Evolutionary conservation across 2,797 vertebrate species (phyloP), one percentile per base, ranked within the genome.

Genomic region (Brachyrhaphis roseni): DNA sequence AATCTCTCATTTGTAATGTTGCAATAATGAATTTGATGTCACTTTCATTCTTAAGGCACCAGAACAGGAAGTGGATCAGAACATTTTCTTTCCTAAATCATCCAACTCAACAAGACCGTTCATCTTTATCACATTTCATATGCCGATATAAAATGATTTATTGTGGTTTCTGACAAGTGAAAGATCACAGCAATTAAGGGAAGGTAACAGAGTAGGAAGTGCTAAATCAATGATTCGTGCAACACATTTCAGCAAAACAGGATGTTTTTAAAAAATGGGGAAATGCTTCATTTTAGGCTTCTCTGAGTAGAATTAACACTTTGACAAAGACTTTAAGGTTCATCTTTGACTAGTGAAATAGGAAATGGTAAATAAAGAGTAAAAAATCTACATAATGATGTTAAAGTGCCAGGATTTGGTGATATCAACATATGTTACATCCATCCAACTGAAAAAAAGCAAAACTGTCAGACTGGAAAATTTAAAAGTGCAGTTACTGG

Each of bases 121-220:
- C 73, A 45, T 64, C 70, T 80, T 78, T 74, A 78, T 83, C 84
- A 72, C 78, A 76, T 87, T 77, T 80, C 53, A 83, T 87, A 75
- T 78, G 57, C 43, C 34, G 64, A 81, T 73, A 79, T 28, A 46
- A 73, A 66, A 83, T 8, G 45, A 53, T 59, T 41, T 81, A 7
- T 86, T 78, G 83, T 68, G 59, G 78, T 43, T 84, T 75, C 26
- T 81, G 75, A 26, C n/a, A 18, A 62, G 15, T 34, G 10, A 64
- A 20, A 64, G 16, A 15, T 57, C 55, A 57, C 26, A 5, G 12
- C n/a, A 28, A 1, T 28, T 57, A 4, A 57, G 26, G 55, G n/a
- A 13, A 28, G 57, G n/a, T 31, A 59, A 31, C 57, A 28, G 53
- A 28, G 62, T 66, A 66, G 3, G 18, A 66, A 66, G 18, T 23